phyloP scores from a whole-genome alignment of 2,888 invertebrate genomes.

The Silvanus unidentatus region DNA sequence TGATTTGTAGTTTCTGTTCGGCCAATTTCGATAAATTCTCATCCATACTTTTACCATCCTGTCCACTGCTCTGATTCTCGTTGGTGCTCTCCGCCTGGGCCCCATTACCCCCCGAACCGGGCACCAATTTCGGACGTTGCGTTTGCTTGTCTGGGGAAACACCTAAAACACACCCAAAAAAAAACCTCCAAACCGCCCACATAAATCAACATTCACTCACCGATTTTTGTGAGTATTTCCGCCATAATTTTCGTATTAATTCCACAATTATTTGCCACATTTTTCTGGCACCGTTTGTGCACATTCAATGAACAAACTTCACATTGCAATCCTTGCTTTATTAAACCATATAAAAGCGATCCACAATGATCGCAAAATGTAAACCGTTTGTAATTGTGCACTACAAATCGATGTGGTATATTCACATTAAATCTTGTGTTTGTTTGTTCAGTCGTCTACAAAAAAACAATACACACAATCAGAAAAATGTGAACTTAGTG shows the following conservation, averaged over 20 bases:
- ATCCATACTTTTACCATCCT: slow-evolving; percentile 30
- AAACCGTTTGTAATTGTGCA: slow-evolving; percentile 95
- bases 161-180: slow-evolving; percentile 28
- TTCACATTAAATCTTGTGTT: slow-evolving; percentile 91
- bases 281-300: slow-evolving; percentile 97
- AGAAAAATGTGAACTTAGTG: too few relatives aligned
- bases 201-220: slow-evolving; percentile 45
- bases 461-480: slow-evolving; percentile 1
- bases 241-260: slow-evolving; percentile 97
- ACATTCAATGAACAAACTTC: slow-evolving; percentile 96
- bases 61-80: slow-evolving; percentile 35
- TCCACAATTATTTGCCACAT: slow-evolving; percentile 99
- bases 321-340: slow-evolving; percentile 94
- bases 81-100: slow-evolving; percentile 32
- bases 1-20: slow-evolving; percentile 47
- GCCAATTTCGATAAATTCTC: slow-evolving; percentile 41
- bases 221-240: slow-evolving; percentile 83
- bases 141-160: slow-evolving; percentile 80
- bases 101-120: slow-evolving; percentile 41
- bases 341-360: slow-evolving; percentile 91
- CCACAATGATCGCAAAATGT: slow-evolving; percentile 99
- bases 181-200: too few relatives aligned
- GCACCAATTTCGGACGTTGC: slow-evolving; percentile 51
- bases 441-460: slow-evolving; percentile 48
- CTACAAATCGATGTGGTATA: slow-evolving; percentile 92